phyloP scores from a whole-genome alignment of 2,888 invertebrate species.

The Venusia cambrica region DNA sequence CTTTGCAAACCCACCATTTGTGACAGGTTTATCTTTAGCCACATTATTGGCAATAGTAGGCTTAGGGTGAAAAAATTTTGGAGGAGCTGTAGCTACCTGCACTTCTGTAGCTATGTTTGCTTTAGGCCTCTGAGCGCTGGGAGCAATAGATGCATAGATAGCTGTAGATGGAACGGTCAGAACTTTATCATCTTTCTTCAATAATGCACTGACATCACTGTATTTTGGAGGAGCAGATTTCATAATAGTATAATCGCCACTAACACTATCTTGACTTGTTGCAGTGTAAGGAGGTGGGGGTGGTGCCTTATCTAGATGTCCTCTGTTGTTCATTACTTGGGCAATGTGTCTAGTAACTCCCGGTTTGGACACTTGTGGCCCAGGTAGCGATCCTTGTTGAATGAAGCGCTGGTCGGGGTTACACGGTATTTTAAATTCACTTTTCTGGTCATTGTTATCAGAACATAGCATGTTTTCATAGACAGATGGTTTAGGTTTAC shows the following conservation, averaged over 20 bases:
- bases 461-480: conserved; percentile 77
- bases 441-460: conserved; percentile 61
- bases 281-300: conserved; percentile 71
- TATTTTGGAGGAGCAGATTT: conserved; percentile 75
- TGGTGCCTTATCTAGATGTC: conserved; percentile 73
- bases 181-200: conserved; percentile 70
- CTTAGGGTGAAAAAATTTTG: conserved; percentile 80
- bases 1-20: conserved; percentile 61
- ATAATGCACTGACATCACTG: conserved; percentile 66
- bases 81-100: conserved; percentile 73
- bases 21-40: conserved; percentile 56
- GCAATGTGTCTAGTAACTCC: conserved; percentile 52
- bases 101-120: conserved; percentile 79
- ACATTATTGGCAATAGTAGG: conserved; percentile 81
- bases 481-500: conserved; percentile 63
- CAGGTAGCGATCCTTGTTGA: conserved; percentile 66
- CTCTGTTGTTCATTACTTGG: conserved; percentile 65
- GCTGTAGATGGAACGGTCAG: conserved; percentile 73
- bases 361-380: conserved; percentile 68
- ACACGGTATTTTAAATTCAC: conserved; percentile 57
- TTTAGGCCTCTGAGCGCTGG: conserved; percentile 77
- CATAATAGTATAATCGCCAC: conserved; percentile 73
- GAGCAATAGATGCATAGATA: conserved; percentile 77
- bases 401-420: conserved; percentile 62
- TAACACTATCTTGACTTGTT: conserved; percentile 54